Percentiles rank a stretch among this genome's conserved stretches.
Conservation (phyloP, 2,888 invertebrate genomes). For the Sicus ferrugineus region DNA sequence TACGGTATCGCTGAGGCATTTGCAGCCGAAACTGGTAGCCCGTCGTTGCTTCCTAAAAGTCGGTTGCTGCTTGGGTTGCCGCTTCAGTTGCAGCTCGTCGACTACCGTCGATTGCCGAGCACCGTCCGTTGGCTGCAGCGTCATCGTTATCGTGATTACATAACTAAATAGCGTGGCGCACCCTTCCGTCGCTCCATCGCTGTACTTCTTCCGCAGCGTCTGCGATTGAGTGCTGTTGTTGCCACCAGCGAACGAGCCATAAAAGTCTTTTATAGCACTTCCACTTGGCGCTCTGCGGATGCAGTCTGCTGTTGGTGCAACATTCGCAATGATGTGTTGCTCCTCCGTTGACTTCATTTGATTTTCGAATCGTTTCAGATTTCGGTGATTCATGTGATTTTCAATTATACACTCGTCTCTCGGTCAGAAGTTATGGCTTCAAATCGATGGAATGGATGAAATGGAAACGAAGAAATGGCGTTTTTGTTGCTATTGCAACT, state of each 20-base stretch:
- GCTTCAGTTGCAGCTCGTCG: background rate
- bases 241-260: background rate
- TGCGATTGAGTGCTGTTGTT: conserved; percentile 5
- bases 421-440: background rate
- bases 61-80: conserved; percentile 1
- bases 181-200: background rate
- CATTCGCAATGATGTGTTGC: background rate
- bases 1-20: conserved; percentile 19
- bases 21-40: conserved; percentile 12
- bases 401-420: background rate
- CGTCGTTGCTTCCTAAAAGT: background rate
- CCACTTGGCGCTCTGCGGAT: background rate
- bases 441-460: too few species aligned
- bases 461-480: too few species aligned
- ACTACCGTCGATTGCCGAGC: background rate
- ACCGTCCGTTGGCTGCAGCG: background rate
- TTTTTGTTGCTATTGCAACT: too few species aligned
- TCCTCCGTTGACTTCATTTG: background rate
- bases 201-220: background rate
- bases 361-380: conserved; percentile 1
- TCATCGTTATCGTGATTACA: conserved; percentile 15
- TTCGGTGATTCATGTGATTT: conserved; percentile 4
- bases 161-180: background rate
- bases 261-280: background rate
- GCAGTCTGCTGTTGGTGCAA: background rate